Evolutionary conservation across 2,113 vertebrate genomes (phyloP).

Genomic region (Edolisoma coerulescens): DNA sequence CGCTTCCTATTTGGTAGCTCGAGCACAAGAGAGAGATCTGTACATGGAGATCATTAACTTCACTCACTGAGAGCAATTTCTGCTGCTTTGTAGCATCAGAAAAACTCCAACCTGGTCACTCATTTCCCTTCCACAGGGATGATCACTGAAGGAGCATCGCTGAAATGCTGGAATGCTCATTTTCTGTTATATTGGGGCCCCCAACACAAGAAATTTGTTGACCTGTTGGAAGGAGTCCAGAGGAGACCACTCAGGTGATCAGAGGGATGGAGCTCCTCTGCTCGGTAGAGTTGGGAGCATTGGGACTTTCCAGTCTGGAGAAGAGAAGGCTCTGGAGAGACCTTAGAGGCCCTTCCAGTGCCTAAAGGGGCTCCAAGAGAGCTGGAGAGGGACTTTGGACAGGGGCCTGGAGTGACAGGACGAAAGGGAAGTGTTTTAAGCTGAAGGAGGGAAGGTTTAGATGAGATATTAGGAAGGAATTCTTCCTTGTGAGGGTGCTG

Average conservation of each 20-base stretch:
- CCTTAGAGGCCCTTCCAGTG: background rate
- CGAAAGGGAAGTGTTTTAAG: background rate
- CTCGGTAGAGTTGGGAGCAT: background rate
- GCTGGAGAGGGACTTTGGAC: background rate
- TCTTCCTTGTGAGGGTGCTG: background rate
- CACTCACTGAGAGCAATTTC: rapidly evolving
- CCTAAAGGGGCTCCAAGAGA: background rate
- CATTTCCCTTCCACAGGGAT: background rate
- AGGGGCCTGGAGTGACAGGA: background rate
- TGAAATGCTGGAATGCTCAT: background rate
- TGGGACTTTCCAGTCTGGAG: background rate
- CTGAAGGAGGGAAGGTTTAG: background rate
- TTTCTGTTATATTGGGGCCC: background rate
- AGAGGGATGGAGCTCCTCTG: background rate
- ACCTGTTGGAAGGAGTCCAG: background rate
- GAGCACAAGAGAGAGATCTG: background rate
- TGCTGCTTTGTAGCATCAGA: background rate
- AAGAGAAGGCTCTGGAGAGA: background rate
- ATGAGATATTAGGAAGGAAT: background rate
- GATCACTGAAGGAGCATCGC: background rate
- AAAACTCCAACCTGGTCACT: background rate
- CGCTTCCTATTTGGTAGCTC: background rate
- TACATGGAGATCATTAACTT: background rate
- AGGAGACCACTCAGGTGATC: rapidly evolving
- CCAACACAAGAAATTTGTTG: background rate